phyloP scores from a whole-genome alignment of 2,888 invertebrate genomes.

The Chloroclysta siterata region DNA sequence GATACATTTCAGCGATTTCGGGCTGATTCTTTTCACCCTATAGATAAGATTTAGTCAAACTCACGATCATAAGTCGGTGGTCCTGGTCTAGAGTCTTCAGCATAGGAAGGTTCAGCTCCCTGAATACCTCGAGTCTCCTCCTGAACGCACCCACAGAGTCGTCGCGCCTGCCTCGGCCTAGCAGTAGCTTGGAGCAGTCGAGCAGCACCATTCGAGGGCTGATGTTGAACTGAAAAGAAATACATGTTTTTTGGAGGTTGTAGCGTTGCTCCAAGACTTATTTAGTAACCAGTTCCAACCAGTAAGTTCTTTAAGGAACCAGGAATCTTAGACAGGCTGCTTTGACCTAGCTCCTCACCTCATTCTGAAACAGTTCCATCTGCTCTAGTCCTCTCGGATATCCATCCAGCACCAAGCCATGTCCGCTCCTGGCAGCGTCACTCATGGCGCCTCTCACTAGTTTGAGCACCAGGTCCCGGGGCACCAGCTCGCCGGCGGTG shows the following conservation, averaged over 20 bases:
- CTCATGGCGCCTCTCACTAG: constrained; percentile 89
- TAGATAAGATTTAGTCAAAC: constrained; percentile 55
- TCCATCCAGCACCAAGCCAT: constrained; percentile 96
- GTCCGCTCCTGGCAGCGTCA: constrained; percentile 83
- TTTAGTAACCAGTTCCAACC: no score
- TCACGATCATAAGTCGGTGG: constrained; percentile 93
- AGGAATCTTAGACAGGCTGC: no score
- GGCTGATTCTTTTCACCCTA: no score
- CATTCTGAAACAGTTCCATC: constrained; percentile 93
- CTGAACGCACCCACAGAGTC: constrained; percentile 95
- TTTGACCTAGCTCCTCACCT: constrained; percentile 83
- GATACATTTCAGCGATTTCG: no score
- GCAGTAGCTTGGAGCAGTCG: constrained; percentile 95
- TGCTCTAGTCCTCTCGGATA: constrained; percentile 96
- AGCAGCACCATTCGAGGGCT: constrained; percentile 92
- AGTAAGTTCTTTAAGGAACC: no score
- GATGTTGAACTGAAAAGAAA: constrained; percentile 86
- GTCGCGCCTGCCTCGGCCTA: constrained; percentile 93
- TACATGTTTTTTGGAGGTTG: background rate
- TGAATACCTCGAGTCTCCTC: constrained; percentile 92
- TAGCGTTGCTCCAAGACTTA: no score
- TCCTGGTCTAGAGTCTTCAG: constrained; percentile 93
- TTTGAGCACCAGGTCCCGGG: constrained; percentile 90
- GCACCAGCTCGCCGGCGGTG: constrained; percentile 92
- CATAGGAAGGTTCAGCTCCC: constrained; percentile 95